Conservation (phyloP, 2,888 invertebrate genomes). For the Tachina fera region DNA sequence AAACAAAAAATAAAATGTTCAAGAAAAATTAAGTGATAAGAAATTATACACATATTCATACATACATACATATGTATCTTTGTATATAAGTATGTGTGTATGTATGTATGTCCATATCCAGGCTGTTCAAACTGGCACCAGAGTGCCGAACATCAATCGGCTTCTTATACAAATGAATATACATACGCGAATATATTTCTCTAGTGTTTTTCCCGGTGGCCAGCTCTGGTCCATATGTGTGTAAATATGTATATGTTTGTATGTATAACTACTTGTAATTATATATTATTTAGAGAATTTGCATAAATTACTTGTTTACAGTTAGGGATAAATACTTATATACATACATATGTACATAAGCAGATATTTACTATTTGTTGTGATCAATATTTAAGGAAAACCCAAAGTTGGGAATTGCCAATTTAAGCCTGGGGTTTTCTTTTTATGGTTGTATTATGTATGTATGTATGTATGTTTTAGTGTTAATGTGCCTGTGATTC, state of each 20-base stretch:
- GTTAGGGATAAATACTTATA: neutral
- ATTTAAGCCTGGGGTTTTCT: too few species aligned
- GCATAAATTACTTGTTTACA: too few species aligned
- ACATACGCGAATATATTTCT: too few species aligned
- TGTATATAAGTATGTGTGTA: neutral
- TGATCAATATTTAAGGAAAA: neutral
- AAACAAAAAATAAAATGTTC: too few species aligned
- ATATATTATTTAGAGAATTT: too few species aligned
- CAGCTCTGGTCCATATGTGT: too few species aligned
- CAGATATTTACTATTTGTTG: neutral
- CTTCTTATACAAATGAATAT: too few species aligned
- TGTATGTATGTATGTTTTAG: neutral
- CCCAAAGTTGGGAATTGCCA: neutral
- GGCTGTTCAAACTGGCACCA: too few species aligned
- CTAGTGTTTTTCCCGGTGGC: too few species aligned
- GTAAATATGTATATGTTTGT: neutral
- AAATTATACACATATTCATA: neutral
- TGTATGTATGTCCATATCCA: too few species aligned
- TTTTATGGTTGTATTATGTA: neutral
- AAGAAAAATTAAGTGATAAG: too few species aligned
- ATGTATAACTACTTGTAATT: neutral
- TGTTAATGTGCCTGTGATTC: neutral
- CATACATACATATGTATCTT: neutral
- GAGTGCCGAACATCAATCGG: too few species aligned
- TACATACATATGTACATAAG: neutral